phyloP scores from a whole-genome alignment of 2,113 vertebrate species.

The Myotis yumanensis region DNA sequence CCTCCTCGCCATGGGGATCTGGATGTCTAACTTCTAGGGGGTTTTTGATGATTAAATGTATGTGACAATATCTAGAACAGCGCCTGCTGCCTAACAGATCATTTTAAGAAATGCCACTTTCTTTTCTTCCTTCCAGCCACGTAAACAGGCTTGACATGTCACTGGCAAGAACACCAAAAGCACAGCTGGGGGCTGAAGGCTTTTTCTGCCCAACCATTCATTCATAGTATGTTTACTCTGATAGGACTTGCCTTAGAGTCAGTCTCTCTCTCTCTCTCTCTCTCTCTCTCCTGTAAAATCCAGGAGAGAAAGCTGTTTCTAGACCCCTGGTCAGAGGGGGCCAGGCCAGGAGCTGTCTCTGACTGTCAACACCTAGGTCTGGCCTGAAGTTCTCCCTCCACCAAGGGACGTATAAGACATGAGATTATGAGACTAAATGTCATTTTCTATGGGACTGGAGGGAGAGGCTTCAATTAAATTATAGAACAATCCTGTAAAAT shows the following conservation, averaged over 20 bases:
- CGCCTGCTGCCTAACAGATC: background rate
- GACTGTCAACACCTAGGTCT: constrained; percentile 24
- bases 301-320: constrained; percentile 3
- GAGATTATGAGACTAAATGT: background rate
- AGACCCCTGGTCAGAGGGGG: constrained; percentile 21
- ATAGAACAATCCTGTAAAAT: constrained; percentile 56
- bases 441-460: constrained; percentile 39
- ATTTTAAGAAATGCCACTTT: constrained; percentile 59
- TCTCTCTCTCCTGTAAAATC: constrained; percentile 14
- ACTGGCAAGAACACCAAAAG: constrained; percentile 55
- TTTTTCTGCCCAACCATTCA: constrained; percentile 67
- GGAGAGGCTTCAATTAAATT: constrained; percentile 59
- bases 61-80: constrained; percentile 10
- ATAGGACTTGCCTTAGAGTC: background rate
- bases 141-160: constrained; percentile 66
- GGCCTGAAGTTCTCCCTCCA: background rate
- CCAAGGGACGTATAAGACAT: constrained; percentile 56
- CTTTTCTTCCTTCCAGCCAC: constrained; percentile 32
- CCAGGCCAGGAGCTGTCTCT: constrained; percentile 22
- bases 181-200: constrained; percentile 55
- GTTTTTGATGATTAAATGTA: background rate
- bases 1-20: background rate
- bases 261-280: too few relatives aligned
- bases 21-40: background rate
- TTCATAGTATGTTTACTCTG: constrained; percentile 33